Base-by-base conservation (phyloP, 2,113 vertebrate species). In the Rhea americana region DNA sequence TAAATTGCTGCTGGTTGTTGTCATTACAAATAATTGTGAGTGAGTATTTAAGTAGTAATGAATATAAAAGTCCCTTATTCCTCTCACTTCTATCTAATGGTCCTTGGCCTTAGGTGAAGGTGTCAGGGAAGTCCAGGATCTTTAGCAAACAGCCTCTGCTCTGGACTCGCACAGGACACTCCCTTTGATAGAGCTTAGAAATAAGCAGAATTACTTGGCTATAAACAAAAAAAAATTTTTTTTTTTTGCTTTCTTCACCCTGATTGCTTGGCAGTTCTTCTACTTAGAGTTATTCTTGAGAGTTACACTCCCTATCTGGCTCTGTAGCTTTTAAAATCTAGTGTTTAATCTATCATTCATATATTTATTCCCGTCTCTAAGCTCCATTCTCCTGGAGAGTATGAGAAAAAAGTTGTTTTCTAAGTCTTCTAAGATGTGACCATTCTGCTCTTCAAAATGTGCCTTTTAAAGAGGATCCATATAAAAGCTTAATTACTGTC, bases 141-240 rank as follows among this genome's bases (percentile, higher is more conserved):
- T 75, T 71, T 43, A 55, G 39, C 61, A 41, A 81, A 22, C 5
- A 30, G 2, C 17, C 5, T 77, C 26, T 48, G 47, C 21, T 8
- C 25, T 61, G 14, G 0, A 0, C 35, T 35, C 0, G 0, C 47
- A 8, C 8, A 14, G 48, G 14, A 53, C 21, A 20, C 16, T 70
- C 19, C 22, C 32, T 86, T 50, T 59, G 37, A 7, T 56, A 59
- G 8, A 10, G 13, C 15, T 3, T 82, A 35, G 56, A 79, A 92
- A 51, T 59, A 30, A 45, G 2, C 14, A 66, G 25, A 19, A 5
- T 66, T 63, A 14, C 75, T 53, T 62, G 30, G 48, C 8, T 39
- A 43, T 2, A 90, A 43, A 28, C 20, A 55, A n/a, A 7, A 35
- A 2, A 37, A 43, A 51, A 5, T 3, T 37, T 79, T 50, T 37